Evolutionary conservation across 2,113 vertebrate species (phyloP), one percentile per base, ranked within the genome.

Genomic region (Podilymbus podiceps): DNA sequence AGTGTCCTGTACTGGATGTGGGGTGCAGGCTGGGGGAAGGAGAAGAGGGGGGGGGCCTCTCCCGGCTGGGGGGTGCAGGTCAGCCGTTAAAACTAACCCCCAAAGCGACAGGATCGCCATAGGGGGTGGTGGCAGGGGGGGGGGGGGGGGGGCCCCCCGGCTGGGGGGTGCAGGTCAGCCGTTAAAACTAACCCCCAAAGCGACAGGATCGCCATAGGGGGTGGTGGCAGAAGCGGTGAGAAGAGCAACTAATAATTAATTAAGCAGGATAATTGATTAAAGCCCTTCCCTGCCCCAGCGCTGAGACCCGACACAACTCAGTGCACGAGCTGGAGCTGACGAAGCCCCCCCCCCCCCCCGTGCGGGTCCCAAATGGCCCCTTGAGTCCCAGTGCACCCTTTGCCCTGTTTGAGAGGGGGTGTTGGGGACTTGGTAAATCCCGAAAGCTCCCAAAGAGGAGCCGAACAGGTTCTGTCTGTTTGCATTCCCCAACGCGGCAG

Each of bases 261-360:
- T 46, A 74, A 33, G 15, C 66, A 9, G 19, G 27, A 5, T 66
- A 21, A 24, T n/a, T 46, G 67, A 24, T 38, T 7, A n/a, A 78
- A 59, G 13, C 23, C 44, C 7, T 2, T n/a, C 24, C 44, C 28
- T 25, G 28, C 64, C 33, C 2, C 18, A 3, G 40, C 0, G 11
- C 67, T 62, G 66, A 84, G 85, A 35, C 79, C 12, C 0, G n/a
- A 23, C 73, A 35, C 73, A 78, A 35, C 59, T 84, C 53, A 2
- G 18, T 4, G 8, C 91, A 28, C 0, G 4, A 46, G 16, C 2
- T 6, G 14, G 46, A n/a, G 59, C 33, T 9, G 40, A 27, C 0
- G 2, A 44, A 33, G n/a, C n/a, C n/a, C n/a, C n/a, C n/a, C n/a
- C 21, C 4, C 8, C 33, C 15, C 22, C 24, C 85, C 1, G 4